These are phyloP conservation scores for Mongoloraphidia duomilia DNA, from an alignment of 2,888 invertebrate species.

Conservation along the genomic window DNA sequence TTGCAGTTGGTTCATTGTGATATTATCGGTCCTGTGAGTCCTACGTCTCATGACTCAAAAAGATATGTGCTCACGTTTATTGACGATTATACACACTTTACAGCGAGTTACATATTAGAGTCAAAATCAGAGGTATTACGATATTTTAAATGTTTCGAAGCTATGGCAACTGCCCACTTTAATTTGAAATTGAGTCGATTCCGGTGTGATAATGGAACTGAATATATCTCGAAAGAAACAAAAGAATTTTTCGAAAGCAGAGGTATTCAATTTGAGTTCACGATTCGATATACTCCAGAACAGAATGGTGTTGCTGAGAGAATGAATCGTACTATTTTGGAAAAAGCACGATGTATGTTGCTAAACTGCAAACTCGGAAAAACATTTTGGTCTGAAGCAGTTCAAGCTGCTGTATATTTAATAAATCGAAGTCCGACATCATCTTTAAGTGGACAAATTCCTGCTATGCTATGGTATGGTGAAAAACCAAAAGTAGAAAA, in stretches of 20 bases:
- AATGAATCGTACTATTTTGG: constrained; percentile 17
- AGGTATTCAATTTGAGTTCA: constrained; percentile 17
- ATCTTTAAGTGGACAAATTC: constrained; percentile 24
- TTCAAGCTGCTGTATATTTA: constrained; percentile 21
- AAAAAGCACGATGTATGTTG: constrained; percentile 16
- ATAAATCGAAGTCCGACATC: constrained; percentile 21
- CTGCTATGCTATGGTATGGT: constrained; percentile 22
- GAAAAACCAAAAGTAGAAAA: constrained; percentile 20
- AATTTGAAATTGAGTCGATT: constrained; percentile 15
- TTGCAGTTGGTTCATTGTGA: constrained; percentile 17
- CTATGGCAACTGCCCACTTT: constrained; percentile 17
- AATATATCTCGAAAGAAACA: constrained; percentile 21
- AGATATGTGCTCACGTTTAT: constrained; percentile 13
- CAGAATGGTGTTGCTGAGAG: constrained; percentile 19
- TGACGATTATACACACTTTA: constrained; percentile 20
- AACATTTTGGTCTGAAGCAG: constrained; percentile 19
- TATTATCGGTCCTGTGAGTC: constrained; percentile 16
- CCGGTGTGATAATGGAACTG: constrained; percentile 19
- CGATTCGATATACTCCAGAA: constrained; percentile 18
- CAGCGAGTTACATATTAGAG: constrained; percentile 13
- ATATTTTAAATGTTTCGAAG: constrained; percentile 16
- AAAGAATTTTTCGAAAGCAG: constrained; percentile 13
- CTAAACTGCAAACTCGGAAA: constrained; percentile 13
- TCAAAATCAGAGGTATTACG: constrained; percentile 17
- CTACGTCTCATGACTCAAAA: constrained; percentile 14